These are phyloP conservation scores for Polypterus bichir DNA, from an alignment of 2,113 vertebrate species.

Conservation along the genomic window DNA sequence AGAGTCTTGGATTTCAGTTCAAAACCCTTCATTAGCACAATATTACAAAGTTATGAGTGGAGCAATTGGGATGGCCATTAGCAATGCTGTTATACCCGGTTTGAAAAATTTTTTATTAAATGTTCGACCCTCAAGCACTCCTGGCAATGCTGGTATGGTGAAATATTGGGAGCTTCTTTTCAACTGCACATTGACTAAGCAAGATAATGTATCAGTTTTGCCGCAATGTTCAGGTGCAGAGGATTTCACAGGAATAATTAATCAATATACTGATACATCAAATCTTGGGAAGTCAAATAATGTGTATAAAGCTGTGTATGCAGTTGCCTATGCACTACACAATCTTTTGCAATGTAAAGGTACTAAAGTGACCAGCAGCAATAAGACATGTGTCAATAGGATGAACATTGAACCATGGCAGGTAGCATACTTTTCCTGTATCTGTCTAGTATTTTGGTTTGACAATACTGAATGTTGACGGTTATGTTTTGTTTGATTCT, in stretches of 20 bases:
- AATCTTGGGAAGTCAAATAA: conserved; percentile 32
- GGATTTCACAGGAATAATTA: conserved; percentile 29
- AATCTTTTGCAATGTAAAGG: conserved; percentile 31
- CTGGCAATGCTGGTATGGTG: conserved; percentile 21
- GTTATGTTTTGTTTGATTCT: neutral
- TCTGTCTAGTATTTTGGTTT: neutral
- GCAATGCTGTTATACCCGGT: conserved; percentile 24
- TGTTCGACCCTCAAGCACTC: conserved; percentile 28
- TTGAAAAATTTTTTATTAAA: conserved; percentile 30
- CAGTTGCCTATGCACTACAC: conserved; percentile 34
- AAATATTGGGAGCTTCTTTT: conserved; percentile 30
- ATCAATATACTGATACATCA: conserved; percentile 31
- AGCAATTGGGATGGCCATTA: conserved; percentile 37
- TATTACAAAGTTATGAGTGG: conserved; percentile 25
- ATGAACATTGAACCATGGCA: conserved; percentile 21
- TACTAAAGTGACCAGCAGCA: conserved; percentile 29
- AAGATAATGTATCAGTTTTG: conserved; percentile 14
- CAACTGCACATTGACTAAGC: conserved; percentile 27
- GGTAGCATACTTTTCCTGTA: conserved; percentile 3
- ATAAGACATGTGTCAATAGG: conserved; percentile 31
- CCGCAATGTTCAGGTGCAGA: conserved; percentile 29
- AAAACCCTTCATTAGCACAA: conserved; percentile 18
- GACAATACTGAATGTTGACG: neutral
- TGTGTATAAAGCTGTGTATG: conserved; percentile 36
- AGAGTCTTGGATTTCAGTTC: conserved; percentile 33